A percentile compares a stretch with the other conserved stretches of the same genome.
These are phyloP conservation scores for Axea sp. DNA, from an alignment of 2,888 invertebrate species.

Conservation along the genomic window DNA sequence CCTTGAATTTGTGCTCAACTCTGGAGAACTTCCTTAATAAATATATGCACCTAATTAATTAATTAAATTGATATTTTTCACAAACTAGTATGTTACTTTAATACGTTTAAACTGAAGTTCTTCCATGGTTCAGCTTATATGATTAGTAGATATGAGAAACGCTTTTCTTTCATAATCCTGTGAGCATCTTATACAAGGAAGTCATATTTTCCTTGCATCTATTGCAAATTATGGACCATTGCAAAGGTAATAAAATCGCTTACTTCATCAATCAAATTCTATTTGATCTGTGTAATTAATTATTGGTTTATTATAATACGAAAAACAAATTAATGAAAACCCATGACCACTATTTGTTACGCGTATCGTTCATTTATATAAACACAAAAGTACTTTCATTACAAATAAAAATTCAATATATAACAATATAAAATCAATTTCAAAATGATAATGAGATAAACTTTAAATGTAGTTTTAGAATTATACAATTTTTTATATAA, in stretches of 20 bases:
- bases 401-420: too few relatives aligned
- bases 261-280: conserved; percentile 52
- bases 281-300: conserved; percentile 47
- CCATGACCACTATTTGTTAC: neutral
- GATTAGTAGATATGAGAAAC: conserved; percentile 56
- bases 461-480: too few relatives aligned
- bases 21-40: conserved; percentile 30
- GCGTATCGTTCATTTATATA: neutral
- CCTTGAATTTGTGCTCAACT: conserved; percentile 28
- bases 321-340: conserved; percentile 8
- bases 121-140: conserved; percentile 27
- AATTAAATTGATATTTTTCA: conserved; percentile 56
- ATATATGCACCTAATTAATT: conserved; percentile 47
- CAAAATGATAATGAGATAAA: too few relatives aligned
- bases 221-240: conserved; percentile 55
- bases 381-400: too few relatives aligned
- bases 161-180: conserved; percentile 45
- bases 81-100: conserved; percentile 50
- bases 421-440: too few relatives aligned
- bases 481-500: too few relatives aligned
- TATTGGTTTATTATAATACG: conserved; percentile 20
- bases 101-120: conserved; percentile 29
- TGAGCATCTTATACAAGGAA: conserved; percentile 41
- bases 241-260: conserved; percentile 46
- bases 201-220: conserved; percentile 48